Base-by-base conservation (phyloP, 2,888 invertebrate genomes). In the Cerastis rubricosa region DNA sequence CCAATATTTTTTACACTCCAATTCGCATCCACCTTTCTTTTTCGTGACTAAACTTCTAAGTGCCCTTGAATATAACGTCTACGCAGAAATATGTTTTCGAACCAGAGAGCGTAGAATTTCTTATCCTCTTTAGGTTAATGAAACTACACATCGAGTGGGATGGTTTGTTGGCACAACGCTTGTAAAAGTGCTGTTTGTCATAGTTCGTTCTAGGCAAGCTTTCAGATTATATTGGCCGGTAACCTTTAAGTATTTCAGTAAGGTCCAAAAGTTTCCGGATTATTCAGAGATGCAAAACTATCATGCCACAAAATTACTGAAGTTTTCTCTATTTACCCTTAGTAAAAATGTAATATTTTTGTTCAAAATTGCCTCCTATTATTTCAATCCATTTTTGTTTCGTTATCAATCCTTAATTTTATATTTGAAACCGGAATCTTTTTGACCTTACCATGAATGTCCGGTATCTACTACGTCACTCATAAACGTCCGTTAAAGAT, bases 1-100 rank as follows among this genome's bases (percentile, higher is more conserved):
- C 89, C 90, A 89, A 91, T 91, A 92, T 90, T 91, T 92, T 92
- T 91, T 89, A 89, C 88, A 90, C 88, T 85, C 88, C 90, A 91
- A 89, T 92, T 91, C 90, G 72, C 87, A 89, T 89, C 87, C 80
- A 90, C 92, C 90, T 90, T 90, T 90, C 89, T 87, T 88, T 87
- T 92, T 90, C 91, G 91, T 92, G 92, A 91, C 91, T 87, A 79
- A 90, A 91, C 89, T 91, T 81, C 81, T 79, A 90, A 91, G 82
- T 77, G 85, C 81, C 74, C 76, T 88, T 80, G 70, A 90, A 88
- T 88, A 89, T 89, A 84, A 87, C 85, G 78, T 87, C 76, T 86
- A 79, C 76, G 59, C 71, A 80, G 81, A 85, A 88, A 88, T 81
- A 87, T 87, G 87, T 80, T 87, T 88, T 79, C 78, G 82, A 83